Evolutionary conservation across 2,113 vertebrate species (phyloP).

Genomic region (Raja brachyura): DNA sequence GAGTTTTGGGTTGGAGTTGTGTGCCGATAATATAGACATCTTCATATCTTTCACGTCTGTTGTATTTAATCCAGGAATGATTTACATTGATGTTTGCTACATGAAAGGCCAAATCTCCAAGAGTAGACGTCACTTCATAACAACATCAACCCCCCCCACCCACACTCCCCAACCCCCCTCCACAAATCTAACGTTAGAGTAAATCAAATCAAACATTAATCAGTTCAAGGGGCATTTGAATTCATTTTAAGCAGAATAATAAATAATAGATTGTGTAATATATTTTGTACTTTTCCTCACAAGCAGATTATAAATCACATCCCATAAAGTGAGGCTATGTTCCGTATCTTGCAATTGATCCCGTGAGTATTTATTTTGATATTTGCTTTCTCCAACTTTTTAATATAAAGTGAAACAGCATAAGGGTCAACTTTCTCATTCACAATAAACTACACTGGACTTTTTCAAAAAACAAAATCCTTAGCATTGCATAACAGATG

Average conservation of each 20-base stretch:
- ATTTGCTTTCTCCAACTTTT: not conserved
- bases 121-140: not conserved
- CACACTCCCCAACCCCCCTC: too few relatives aligned
- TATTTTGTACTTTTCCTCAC: not conserved
- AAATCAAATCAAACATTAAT: constrained; percentile 14
- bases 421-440: not conserved
- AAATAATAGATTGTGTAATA: not conserved
- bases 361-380: not conserved
- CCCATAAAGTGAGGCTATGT: not conserved
- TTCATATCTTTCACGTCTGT: too few relatives aligned
- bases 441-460: not conserved
- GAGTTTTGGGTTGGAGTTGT: not conserved
- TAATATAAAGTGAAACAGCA: not conserved
- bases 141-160: not conserved
- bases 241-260: not conserved
- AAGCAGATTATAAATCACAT: not conserved
- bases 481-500: not conserved
- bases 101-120: not conserved
- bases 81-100: not conserved
- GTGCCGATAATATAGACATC: too few relatives aligned
- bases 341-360: not conserved
- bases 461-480: not conserved
- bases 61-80: not conserved
- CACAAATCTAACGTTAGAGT: not conserved
- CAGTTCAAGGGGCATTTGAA: not conserved